Evolutionary conservation across 2,888 invertebrate genomes (phyloP).

Genomic region (Drosophila barbarae): DNA sequence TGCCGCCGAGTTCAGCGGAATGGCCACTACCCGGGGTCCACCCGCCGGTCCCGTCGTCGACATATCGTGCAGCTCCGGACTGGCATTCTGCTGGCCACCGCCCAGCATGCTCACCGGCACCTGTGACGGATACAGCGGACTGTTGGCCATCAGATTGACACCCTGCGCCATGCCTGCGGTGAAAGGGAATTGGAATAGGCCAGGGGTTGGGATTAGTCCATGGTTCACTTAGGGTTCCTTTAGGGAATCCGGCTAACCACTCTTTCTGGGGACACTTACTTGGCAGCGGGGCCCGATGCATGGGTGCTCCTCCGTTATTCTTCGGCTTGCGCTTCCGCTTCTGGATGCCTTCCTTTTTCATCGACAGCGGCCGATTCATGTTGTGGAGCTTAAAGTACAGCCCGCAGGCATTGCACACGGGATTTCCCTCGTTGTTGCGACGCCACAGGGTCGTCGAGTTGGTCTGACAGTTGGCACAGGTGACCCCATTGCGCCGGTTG

Average conservation of each 20-base stretch:
- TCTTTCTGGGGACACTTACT: conserved; percentile 62
- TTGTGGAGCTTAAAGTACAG: conserved; percentile 79
- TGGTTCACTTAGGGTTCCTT: background rate
- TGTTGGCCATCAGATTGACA: conserved; percentile 64
- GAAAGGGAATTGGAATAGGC: conserved; percentile 9
- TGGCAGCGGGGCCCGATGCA: conserved; percentile 71
- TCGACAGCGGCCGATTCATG: conserved; percentile 94
- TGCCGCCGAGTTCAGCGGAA: conserved; percentile 48
- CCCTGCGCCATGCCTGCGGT: conserved; percentile 67
- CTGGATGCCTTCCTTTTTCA: conserved; percentile 99
- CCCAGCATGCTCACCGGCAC: conserved; percentile 59
- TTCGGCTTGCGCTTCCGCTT: conserved; percentile 96
- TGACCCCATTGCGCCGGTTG: conserved; percentile 78
- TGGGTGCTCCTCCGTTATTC: conserved; percentile 74
- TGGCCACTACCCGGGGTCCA: conserved; percentile 53
- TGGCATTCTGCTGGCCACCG: conserved; percentile 53
- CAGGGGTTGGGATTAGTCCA: conserved; percentile 1
- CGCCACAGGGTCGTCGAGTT: conserved; percentile 90
- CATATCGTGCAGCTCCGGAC: conserved; percentile 77
- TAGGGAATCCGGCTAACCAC: no score
- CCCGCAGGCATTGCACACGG: conserved; percentile 91
- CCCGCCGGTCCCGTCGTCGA: conserved; percentile 60
- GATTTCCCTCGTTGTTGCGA: conserved; percentile 91
- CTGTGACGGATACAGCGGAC: conserved; percentile 78
- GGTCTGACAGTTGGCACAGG: conserved; percentile 84